These are phyloP conservation scores for Syngnathus rostellatus DNA, from an alignment of 2,797 vertebrate genomes.

Conservation along the genomic window DNA sequence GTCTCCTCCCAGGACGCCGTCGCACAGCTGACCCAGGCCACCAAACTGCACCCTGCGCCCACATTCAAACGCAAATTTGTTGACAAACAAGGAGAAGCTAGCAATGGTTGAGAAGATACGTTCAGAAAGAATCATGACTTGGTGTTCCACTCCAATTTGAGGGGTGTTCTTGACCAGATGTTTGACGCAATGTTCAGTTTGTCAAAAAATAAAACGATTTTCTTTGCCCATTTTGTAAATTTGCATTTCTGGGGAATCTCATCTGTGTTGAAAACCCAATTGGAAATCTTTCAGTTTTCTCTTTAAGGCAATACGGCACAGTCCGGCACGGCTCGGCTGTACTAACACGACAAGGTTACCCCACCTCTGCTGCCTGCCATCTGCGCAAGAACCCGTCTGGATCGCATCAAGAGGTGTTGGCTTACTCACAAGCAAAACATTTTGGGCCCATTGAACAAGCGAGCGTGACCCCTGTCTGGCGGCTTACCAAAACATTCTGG, in stretches of 20 bases:
- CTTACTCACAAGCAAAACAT: conserved; percentile 65
- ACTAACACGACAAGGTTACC: conserved; percentile 26
- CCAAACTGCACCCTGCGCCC: conserved; percentile 78
- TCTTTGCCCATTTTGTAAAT: too few species aligned
- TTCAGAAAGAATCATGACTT: too few species aligned
- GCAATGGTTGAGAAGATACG: too few species aligned
- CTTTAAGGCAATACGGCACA: not conserved
- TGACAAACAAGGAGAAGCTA: too few species aligned
- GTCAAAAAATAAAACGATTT: too few species aligned
- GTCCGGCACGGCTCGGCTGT: not conserved
- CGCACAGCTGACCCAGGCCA: conserved; percentile 84
- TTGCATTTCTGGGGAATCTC: too few species aligned
- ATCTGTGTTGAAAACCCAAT: too few species aligned
- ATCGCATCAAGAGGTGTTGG: conserved; percentile 55
- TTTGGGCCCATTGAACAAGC: conserved; percentile 62
- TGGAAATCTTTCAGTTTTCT: not conserved
- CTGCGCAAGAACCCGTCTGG: conserved; percentile 54
- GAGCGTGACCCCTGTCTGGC: conserved; percentile 24
- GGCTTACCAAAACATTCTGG: conserved; percentile 44
- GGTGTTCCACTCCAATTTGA: too few species aligned
- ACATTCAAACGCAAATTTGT: not conserved
- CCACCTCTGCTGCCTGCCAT: conserved; percentile 12
- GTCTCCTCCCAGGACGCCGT: conserved; percentile 83
- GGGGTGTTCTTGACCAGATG: not conserved
- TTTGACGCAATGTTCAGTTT: not conserved